phyloP scores from a whole-genome alignment of 1,140 invertebrate species.

The Drosophila melanica region DNA sequence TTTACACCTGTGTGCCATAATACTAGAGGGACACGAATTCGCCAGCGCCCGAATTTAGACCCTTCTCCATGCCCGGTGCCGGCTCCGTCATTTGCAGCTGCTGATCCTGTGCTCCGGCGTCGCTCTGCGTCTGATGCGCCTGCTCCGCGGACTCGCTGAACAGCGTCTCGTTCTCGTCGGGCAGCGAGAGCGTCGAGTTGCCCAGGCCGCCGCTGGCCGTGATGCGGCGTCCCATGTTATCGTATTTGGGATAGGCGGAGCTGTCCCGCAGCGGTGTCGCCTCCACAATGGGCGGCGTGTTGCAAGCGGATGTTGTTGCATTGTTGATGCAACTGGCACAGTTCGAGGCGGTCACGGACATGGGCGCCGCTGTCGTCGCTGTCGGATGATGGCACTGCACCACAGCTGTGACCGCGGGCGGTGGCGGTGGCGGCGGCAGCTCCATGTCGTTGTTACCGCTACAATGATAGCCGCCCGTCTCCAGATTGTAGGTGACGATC shows the following conservation, averaged over 20 bases:
- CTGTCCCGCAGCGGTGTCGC: conserved; percentile 66
- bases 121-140: conserved; percentile 12
- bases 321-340: conserved; percentile 84
- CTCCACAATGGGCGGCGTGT: conserved; percentile 69
- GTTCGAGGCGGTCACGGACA: conserved; percentile 47
- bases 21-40: conserved; percentile 83
- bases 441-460: conserved; percentile 55
- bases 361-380: conserved; percentile 16
- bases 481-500: conserved; percentile 82
- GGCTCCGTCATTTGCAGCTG: conserved; percentile 35
- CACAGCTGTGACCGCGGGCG: conserved; percentile 72
- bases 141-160: conserved; percentile 72
- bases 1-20: conserved; percentile 83
- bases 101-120: conserved; percentile 16
- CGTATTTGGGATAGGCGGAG: conserved; percentile 87
- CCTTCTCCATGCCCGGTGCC: conserved; percentile 46
- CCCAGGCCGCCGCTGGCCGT: conserved; percentile 89
- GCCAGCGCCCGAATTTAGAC: conserved; percentile 28
- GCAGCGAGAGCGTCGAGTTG: conserved; percentile 91
- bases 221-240: conserved; percentile 94
- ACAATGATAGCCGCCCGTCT: conserved; percentile 69
- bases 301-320: conserved; percentile 78
- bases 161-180: conserved; percentile 85
- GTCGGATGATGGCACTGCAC: conserved; percentile 70
- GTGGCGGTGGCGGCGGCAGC: conserved; percentile 66